Percentiles rank a stretch among this genome's conserved stretches.
These are phyloP conservation scores for Drosophila testacea DNA, from an alignment of 2,888 invertebrate genomes.

Conservation along the genomic window DNA sequence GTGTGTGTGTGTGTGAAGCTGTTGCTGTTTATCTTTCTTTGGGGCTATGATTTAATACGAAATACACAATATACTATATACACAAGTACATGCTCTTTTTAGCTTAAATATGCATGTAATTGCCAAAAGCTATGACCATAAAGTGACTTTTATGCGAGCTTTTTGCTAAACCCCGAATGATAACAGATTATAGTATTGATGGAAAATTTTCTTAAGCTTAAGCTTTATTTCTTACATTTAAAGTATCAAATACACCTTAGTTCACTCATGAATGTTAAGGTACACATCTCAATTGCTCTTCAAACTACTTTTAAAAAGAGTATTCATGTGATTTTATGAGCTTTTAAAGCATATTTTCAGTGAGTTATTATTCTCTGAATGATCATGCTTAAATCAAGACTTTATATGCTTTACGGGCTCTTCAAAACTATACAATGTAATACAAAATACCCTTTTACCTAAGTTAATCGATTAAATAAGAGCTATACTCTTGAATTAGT, in stretches of 20 bases:
- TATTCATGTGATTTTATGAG: background rate
- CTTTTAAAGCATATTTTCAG: background rate
- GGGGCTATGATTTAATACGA: conserved; percentile 34
- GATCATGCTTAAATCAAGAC: too few relatives aligned
- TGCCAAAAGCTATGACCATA: conserved; percentile 7
- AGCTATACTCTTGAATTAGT: too few relatives aligned
- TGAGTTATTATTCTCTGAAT: too few relatives aligned
- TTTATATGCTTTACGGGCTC: too few relatives aligned
- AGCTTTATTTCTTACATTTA: too few relatives aligned
- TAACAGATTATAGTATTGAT: background rate
- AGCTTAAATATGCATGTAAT: conserved; percentile 19
- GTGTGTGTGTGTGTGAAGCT: background rate
- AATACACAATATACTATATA: conserved; percentile 1
- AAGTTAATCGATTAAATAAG: too few relatives aligned
- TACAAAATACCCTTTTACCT: too few relatives aligned
- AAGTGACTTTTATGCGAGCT: conserved; percentile 12
- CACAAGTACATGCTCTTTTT: background rate
- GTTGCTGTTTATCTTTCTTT: conserved; percentile 42
- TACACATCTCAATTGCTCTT: too few relatives aligned
- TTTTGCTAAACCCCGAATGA: background rate
- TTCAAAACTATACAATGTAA: too few relatives aligned
- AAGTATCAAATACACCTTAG: background rate
- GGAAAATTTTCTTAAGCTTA: background rate
- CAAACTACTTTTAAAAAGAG: background rate
- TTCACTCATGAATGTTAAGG: too few relatives aligned